Base-by-base conservation (phyloP, 2,113 vertebrate genomes). In the Syngnathus typhle region DNA sequence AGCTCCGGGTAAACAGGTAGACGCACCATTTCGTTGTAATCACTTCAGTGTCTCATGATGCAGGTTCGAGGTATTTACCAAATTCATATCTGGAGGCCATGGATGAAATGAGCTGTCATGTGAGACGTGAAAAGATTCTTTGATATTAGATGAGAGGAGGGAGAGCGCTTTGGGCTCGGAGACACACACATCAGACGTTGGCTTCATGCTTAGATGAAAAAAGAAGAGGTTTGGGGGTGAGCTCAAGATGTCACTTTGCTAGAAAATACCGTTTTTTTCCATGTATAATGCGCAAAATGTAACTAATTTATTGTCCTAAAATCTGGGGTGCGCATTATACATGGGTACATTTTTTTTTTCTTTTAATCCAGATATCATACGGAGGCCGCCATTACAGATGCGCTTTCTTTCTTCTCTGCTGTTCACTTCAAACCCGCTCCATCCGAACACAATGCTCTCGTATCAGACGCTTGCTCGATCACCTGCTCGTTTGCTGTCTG, bases 91-190 rank as follows among this genome's bases (percentile, higher is more conserved):
- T 67, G 68, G 79, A 84, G 90, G 88, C 88, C 77, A 80, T 75
- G 60, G 74, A 81, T 86, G 79, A 89, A 89, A 90, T 80, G 77
- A 86, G 67, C 78, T 85, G 82, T 81, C 82, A 76, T 85, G 76
- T 80, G 83, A 88, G 87, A 84, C 4, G 62, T 86, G 80, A 79
- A 88, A 87, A 87, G 77, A 82, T 78, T 79, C 88, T 91, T 90
- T 90, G 89, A 91, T 90, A 85, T 77, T 71, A 83, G 85, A 89
- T 88, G 84, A 85, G 83, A 88, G 81, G 65, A 75, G 84, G 86
- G 72, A 84, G 71, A 75, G 69, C 0, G 39, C 73, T 68, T 15
- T 65, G 44, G 27, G 49, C 54, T 49, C n/a, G 16, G 72, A 77
- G 75, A 77, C 65, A 32, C 27, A 32, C 19, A 21, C 44, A 59